A percentile compares a stretch with the other conserved stretches of the same genome.
Evolutionary conservation across 2,797 vertebrate species (phyloP).

Genomic region (Xyrichtys novacula): DNA sequence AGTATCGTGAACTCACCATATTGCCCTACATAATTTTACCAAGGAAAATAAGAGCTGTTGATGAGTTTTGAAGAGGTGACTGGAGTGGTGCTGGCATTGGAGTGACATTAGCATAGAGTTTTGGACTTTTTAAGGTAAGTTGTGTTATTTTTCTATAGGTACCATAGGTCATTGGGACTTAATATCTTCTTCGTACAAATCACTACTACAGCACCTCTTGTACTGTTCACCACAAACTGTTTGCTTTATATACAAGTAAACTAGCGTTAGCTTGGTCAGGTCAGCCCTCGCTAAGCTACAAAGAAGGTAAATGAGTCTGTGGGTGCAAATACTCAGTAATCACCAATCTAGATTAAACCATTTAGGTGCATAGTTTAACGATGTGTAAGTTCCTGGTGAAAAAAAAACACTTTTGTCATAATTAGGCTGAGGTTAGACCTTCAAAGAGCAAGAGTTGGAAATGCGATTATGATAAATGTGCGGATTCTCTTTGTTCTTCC

Average conservation of each 20-base stretch:
- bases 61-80: too few species aligned
- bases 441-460: not conserved
- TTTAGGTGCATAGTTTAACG: too few species aligned
- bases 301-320: not conserved
- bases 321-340: not conserved
- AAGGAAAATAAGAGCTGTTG: too few species aligned
- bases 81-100: too few species aligned
- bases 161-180: too few species aligned
- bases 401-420: not conserved
- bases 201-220: not conserved
- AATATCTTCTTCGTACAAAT: too few species aligned
- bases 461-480: slow-evolving; percentile 3
- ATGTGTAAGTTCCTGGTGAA: not conserved
- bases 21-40: too few species aligned
- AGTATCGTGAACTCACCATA: too few species aligned
- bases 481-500: slow-evolving; percentile 10
- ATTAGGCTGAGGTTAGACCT: not conserved
- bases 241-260: not conserved
- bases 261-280: not conserved
- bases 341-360: too few species aligned
- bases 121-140: too few species aligned
- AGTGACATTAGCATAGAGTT: too few species aligned
- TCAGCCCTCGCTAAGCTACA: not conserved
- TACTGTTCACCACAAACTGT: not conserved
- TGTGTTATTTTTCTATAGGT: too few species aligned